Evolutionary conservation across 2,113 vertebrate genomes (phyloP).

Genomic region (Zapus hudsonius): DNA sequence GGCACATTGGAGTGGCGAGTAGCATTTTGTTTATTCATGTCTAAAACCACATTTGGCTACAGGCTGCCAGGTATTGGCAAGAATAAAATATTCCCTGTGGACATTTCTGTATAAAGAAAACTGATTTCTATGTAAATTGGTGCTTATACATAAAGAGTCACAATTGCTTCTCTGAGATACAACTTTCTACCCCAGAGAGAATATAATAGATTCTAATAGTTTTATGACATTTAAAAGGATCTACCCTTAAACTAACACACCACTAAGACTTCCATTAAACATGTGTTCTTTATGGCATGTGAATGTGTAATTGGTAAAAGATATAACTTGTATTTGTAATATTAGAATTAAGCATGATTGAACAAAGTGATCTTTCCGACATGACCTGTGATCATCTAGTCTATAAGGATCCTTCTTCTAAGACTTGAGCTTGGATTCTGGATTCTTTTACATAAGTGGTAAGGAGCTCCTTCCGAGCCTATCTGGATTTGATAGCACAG

Average conservation of each 20-base stretch:
- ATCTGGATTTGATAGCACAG: not conserved
- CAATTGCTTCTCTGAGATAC: not conserved
- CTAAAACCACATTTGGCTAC: not conserved
- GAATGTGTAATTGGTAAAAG: not conserved
- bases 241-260: not conserved
- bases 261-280: not conserved
- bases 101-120: constrained; percentile 5
- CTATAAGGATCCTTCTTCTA: not conserved
- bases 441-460: not conserved
- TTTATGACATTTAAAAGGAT: not conserved
- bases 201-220: not conserved
- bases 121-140: constrained; percentile 15
- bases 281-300: not conserved
- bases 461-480: not conserved
- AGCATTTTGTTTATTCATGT: constrained; percentile 4
- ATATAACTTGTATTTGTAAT: not conserved
- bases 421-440: not conserved
- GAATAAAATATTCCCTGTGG: not conserved
- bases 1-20: not conserved
- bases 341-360: not conserved
- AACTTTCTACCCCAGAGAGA: not conserved
- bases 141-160: not conserved
- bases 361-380: constrained; percentile 32
- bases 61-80: not conserved
- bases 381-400: not conserved